Conservation (phyloP, 2,113 vertebrate genomes). For the Stegastes partitus region DNA sequence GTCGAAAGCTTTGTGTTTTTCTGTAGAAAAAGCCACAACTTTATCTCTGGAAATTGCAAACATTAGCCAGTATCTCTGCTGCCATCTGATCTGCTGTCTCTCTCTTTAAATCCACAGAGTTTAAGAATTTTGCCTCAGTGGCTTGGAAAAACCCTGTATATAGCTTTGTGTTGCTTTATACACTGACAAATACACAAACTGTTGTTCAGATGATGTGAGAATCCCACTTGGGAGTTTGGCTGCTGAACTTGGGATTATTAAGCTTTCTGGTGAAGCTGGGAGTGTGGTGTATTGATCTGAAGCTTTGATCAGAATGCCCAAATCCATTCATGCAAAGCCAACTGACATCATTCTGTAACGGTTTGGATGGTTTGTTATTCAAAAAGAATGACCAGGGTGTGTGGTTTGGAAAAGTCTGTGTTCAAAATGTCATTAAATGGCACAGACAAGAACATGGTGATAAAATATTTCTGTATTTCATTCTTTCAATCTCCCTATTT, state of each 20-base stretch:
- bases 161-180: not conserved
- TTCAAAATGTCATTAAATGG: too few species aligned
- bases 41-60: not conserved
- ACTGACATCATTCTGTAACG: not conserved
- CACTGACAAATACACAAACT: not conserved
- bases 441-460: too few species aligned
- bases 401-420: not conserved
- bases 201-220: not conserved
- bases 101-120: constrained; percentile 1
- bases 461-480: too few species aligned
- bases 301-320: constrained; percentile 4
- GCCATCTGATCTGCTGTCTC: constrained; percentile 1
- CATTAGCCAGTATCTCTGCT: not conserved
- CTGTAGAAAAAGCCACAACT: too few species aligned
- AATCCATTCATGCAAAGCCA: not conserved
- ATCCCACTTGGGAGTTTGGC: not conserved
- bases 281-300: not conserved
- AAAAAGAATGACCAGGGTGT: not conserved
- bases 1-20: not conserved
- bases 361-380: not conserved
- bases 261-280: constrained; percentile 6
- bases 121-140: not conserved
- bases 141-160: not conserved
- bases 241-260: constrained; percentile 5
- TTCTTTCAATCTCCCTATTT: too few species aligned